Percentiles rank a stretch among this genome's conserved stretches.
phyloP scores from a whole-genome alignment of 1,140 invertebrate genomes.

The Drosophila funebris region DNA sequence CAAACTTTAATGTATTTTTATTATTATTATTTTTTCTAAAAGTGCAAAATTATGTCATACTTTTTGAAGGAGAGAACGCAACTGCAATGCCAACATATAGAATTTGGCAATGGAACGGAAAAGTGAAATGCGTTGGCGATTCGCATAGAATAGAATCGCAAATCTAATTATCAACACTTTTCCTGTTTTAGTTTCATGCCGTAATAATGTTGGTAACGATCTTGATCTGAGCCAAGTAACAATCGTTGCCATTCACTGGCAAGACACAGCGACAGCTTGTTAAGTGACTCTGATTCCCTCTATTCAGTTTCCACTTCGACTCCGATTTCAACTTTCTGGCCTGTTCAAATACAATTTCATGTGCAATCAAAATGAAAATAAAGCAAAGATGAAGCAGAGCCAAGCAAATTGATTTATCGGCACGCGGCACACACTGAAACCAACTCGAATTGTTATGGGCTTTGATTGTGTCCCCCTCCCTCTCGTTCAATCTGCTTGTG shows the following conservation, averaged over 20 bases:
- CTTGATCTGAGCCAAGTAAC: slow-evolving; percentile 13
- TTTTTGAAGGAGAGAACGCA: not conserved
- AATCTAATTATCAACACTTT: not conserved
- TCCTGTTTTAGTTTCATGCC: slow-evolving; percentile 4
- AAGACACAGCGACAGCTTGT: slow-evolving; percentile 25
- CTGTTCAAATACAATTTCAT: slow-evolving; percentile 56
- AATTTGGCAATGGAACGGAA: slow-evolving; percentile 38
- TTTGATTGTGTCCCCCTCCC: slow-evolving; percentile 33
- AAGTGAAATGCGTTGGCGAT: slow-evolving; percentile 44
- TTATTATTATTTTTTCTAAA: not conserved
- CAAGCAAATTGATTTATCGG: slow-evolving; percentile 75
- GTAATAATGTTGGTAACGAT: slow-evolving; percentile 1
- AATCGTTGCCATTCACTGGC: slow-evolving; percentile 19
- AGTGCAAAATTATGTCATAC: slow-evolving; percentile 65
- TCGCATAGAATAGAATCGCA: slow-evolving; percentile 11
- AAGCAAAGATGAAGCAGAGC: slow-evolving; percentile 25
- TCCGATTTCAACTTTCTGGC: slow-evolving; percentile 20
- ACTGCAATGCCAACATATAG: not conserved
- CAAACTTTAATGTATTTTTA: slow-evolving; percentile 53
- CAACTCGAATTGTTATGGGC: slow-evolving; percentile 59
- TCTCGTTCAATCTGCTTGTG: not conserved
- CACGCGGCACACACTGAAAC: slow-evolving; percentile 58
- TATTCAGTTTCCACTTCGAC: not conserved
- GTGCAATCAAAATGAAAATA: slow-evolving; percentile 63
- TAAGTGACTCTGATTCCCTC: not conserved